Evolutionary conservation across 2,797 vertebrate genomes (phyloP), one percentile per base, ranked within the genome.

Genomic region (Nothura maculosa): DNA sequence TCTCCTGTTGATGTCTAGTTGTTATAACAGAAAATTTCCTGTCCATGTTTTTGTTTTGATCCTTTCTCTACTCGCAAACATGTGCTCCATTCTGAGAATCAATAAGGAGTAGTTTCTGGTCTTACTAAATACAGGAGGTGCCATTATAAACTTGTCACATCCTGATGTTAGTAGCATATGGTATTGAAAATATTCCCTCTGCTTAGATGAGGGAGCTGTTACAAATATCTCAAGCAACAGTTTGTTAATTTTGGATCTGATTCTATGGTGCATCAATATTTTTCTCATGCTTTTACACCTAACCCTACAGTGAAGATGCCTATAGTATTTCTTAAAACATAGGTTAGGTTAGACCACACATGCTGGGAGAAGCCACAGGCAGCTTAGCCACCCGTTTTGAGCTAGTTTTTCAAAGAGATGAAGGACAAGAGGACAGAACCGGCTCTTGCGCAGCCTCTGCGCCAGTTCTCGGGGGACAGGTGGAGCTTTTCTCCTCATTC

Each of bases 151-250:
- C 62, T 90, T 94, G 96, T 87, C 93, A 94, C 76, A 93, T 95
- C 93, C 93, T 96, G 93, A 94, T 93, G 92, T 92, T 94, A 94
- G 90, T 78, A 85, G 81, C 90, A 94, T 92, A 94, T 94, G 90
- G 90, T 83, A 94, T 89, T 89, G 81, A 89, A 90, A 95, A 87
- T 92, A 83, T 93, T 92, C 88, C 66, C 68, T 62, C 66, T 81
- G 66, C 84, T 95, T 85, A 47, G 73, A 76, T 93, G 47, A 66
- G 40, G 50, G 90, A 94, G 30, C 70, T 92, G 82, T 81, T 94
- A 94, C 79, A 85, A 94, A 85, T 91, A 92, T 74, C 93, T 92
- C 85, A 89, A 92, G 70, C 80, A 93, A 89, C 74, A 79, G 63
- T 87, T 87, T 81, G 61, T 78, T 81, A 85, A 91, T 83, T 95